Evolutionary conservation across 2,888 invertebrate species (phyloP).

Genomic region (Zele albiditarsus): DNA sequence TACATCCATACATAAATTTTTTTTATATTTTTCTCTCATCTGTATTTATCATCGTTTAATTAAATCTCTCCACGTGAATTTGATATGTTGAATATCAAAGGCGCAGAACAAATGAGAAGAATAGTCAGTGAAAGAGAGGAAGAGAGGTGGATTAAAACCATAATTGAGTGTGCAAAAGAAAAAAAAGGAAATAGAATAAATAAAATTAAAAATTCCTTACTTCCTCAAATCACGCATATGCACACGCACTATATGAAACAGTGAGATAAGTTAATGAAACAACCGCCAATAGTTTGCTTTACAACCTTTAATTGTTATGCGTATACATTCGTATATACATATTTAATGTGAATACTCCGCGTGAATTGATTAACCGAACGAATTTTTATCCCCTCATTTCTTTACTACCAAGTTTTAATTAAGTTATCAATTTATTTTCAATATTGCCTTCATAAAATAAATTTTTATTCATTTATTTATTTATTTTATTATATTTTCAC

Average conservation of each 20-base stretch:
- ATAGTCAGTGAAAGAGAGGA: background rate
- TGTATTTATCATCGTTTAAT: background rate
- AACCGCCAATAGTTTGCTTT: conserved; percentile 65
- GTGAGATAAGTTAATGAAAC: conserved; percentile 70
- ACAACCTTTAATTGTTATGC: conserved; percentile 63
- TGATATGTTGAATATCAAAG: background rate
- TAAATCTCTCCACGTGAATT: background rate
- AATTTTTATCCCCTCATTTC: conserved; percentile 49
- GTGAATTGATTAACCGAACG: conserved; percentile 64
- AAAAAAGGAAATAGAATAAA: conserved; percentile 44
- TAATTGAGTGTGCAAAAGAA: conserved; percentile 40
- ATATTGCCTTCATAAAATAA: conserved; percentile 57
- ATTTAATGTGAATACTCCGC: conserved; percentile 45
- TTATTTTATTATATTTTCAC: conserved; percentile 13
- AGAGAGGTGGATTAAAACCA: conserved; percentile 3
- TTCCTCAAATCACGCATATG: conserved; percentile 67
- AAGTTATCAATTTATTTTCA: conserved; percentile 70
- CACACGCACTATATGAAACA: conserved; percentile 26
- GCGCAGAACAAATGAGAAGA: background rate
- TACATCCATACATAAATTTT: background rate
- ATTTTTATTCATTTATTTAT: conserved; percentile 13
- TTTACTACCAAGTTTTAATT: conserved; percentile 63
- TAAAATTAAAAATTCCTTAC: conserved; percentile 55
- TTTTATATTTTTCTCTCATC: background rate
- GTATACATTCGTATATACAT: conserved; percentile 54